Conservation (phyloP, 2,888 invertebrate genomes). For the Nymphalis polychloros region DNA sequence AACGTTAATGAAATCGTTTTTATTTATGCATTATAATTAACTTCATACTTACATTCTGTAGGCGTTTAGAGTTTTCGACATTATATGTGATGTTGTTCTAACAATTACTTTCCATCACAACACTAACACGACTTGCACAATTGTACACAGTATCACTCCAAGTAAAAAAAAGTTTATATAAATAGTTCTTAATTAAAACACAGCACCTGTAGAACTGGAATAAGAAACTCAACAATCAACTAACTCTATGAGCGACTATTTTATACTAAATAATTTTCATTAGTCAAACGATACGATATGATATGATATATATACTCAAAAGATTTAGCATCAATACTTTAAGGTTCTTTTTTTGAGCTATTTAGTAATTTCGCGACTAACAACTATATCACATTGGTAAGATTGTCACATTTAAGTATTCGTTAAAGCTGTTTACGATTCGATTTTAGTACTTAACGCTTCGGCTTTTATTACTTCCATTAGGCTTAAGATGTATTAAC, state of each 20-base stretch:
- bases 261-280: not conserved
- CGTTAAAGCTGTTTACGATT: not conserved
- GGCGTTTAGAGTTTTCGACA: slow-evolving; percentile 94
- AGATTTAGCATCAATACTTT: not conserved
- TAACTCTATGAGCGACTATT: not conserved
- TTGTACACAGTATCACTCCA: slow-evolving; percentile 45
- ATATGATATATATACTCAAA: too few relatives aligned
- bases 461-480: not conserved
- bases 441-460: not conserved
- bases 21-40: not conserved
- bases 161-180: slow-evolving; percentile 45
- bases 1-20: not conserved
- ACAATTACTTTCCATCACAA: slow-evolving; percentile 64
- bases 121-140: slow-evolving; percentile 53
- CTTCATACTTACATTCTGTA: slow-evolving; percentile 91
- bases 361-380: not conserved
- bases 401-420: not conserved
- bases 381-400: not conserved
- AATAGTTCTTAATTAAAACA: slow-evolving; percentile 34
- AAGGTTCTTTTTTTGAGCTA: too few relatives aligned
- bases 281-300: not conserved
- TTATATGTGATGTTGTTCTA: slow-evolving; percentile 67
- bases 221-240: too few relatives aligned
- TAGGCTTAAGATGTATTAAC: not conserved
- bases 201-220: slow-evolving; percentile 23